These are phyloP conservation scores for Xerus rutilus DNA, from an alignment of 2,797 vertebrate genomes.

Conservation along the genomic window DNA sequence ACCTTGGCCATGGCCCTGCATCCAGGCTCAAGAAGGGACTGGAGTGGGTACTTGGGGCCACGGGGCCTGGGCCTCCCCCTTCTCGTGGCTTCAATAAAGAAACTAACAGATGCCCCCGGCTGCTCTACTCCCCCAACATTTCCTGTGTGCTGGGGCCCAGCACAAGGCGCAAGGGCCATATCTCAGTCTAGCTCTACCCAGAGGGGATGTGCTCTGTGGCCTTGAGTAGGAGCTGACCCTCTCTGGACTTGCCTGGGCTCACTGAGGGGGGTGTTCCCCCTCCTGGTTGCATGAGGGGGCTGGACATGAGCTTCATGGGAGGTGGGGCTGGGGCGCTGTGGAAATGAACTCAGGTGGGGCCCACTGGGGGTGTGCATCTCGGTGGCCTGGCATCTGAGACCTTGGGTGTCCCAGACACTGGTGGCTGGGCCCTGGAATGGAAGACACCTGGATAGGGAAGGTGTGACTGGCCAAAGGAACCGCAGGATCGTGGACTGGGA, in stretches of 20 bases:
- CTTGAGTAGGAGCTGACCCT: not conserved
- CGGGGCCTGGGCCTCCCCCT: accelerated
- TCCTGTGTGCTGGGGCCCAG: accelerated
- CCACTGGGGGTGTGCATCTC: not conserved
- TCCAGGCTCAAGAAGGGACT: not conserved
- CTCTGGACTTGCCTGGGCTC: not conserved
- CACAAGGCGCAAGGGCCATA: accelerated
- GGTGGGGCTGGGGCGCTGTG: accelerated
- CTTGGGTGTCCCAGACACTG: not conserved
- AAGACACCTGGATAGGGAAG: not conserved
- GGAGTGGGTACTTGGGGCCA: not conserved
- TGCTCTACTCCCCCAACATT: not conserved
- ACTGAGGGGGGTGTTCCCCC: not conserved
- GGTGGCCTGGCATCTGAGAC: not conserved
- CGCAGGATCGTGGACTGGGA: not conserved
- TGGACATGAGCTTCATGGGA: not conserved
- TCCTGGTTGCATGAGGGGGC: not conserved
- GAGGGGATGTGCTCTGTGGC: not conserved
- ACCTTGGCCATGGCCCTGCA: no score
- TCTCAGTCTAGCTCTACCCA: accelerated
- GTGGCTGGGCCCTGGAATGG: not conserved
- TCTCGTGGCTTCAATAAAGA: constrained; percentile 55
- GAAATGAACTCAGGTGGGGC: not conserved
- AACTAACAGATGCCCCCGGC: not conserved
- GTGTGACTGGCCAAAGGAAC: not conserved